Base-by-base conservation (phyloP, 2,113 vertebrate species). In the Hylia prasina region DNA sequence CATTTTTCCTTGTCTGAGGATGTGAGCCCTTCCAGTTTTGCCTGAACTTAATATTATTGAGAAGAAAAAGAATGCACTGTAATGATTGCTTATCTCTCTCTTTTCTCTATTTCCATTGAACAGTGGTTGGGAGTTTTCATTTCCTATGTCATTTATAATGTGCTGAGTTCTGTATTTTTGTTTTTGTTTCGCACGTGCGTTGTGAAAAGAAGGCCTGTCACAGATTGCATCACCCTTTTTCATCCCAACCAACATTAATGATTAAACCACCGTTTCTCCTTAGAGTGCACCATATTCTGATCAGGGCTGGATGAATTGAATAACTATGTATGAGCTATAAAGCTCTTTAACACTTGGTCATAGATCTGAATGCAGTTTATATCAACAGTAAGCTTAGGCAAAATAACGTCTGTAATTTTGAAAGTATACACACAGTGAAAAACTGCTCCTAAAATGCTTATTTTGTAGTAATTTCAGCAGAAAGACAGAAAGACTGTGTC, bases 141-240 rank as follows among this genome's bases (percentile, higher is more conserved):
- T 96, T 97, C 96, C 96, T 95, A 95, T 96, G 92, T 96, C 90
- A 96, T 97, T 97, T 96, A 96, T 97, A 96, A 96, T 93, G 72
- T 84, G 85, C 68, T 68, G 88, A 88, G 82, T 47, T 96, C 58
- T 94, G 72, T 93, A 89, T 89, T 96, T 96, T 90, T 95, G 90
- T 96, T 96, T 95, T 95, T 94, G 53, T 90, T 95, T 93, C 61
- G 47, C 89, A 95, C 20, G 1, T 71, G 68, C 12, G 9, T 42
- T 92, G 76, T 94, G 82, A 90, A 96, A 96, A 80, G 68, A 81
- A 48, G 76, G 4, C n/a, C 28, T 56, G 40, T 15, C 72, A 85
- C 23, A 75, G 90, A 90, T 68, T 86, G 53, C 93, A 93, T 81
- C 90, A 45, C 47, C 42, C 60, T 90, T 91, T 78, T 91, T 70